A percentile compares a stretch with the other conserved stretches of the same genome.
phyloP scores from a whole-genome alignment of 2,888 invertebrate genomes.

The Cephonodes hylas region DNA sequence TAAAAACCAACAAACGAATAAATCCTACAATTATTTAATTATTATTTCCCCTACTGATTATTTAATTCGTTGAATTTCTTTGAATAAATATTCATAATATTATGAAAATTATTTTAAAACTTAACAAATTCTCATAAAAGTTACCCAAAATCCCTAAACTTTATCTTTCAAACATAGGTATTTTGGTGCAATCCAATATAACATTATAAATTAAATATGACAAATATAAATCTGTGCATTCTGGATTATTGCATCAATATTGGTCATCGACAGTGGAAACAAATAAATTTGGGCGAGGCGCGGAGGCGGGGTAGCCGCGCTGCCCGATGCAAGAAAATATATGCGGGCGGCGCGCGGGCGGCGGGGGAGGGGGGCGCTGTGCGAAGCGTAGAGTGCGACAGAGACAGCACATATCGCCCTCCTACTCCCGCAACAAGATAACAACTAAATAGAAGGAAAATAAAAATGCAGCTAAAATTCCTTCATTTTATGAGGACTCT shows the following conservation, averaged over 20 bases:
- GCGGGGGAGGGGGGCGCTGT: constrained; percentile 25
- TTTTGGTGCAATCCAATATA: too few species aligned
- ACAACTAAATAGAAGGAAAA: constrained; percentile 62
- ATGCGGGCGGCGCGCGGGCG: constrained; percentile 47
- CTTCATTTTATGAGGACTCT: constrained; percentile 49
- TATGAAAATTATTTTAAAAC: too few species aligned
- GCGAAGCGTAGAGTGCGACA: constrained; percentile 33
- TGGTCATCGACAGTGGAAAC: constrained; percentile 56
- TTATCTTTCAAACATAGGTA: too few species aligned
- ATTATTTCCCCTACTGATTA: too few species aligned
- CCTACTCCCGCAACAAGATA: constrained; percentile 51
- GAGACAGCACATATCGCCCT: constrained; percentile 31
- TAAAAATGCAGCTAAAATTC: constrained; percentile 68
- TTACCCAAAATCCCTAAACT: too few species aligned
- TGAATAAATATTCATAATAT: too few species aligned
- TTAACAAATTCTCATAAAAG: too few species aligned
- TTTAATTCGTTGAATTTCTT: too few species aligned
- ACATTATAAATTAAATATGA: not conserved
- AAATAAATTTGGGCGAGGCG: constrained; percentile 54
- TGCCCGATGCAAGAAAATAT: constrained; percentile 61
- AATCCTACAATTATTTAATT: too few species aligned
- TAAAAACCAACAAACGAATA: too few species aligned
- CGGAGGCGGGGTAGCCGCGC: constrained; percentile 71
- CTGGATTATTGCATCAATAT: constrained; percentile 8
- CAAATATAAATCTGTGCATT: not conserved